These are phyloP conservation scores for Danio choprae DNA, from an alignment of 2,797 vertebrate species.

Conservation along the genomic window DNA sequence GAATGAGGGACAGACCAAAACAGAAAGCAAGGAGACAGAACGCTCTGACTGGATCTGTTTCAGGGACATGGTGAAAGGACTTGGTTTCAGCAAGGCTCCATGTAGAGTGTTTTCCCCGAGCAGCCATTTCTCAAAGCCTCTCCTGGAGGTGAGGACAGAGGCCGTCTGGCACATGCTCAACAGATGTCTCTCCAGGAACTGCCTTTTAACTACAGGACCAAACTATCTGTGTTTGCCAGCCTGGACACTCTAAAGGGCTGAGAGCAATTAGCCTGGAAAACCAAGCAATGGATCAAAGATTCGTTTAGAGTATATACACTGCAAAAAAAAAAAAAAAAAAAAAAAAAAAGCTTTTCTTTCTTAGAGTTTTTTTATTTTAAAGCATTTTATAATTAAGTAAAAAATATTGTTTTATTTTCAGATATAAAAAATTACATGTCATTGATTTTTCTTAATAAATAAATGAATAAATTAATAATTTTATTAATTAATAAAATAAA, in stretches of 20 bases:
- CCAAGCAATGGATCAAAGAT: constrained; percentile 5
- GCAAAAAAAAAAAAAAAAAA: too few relatives aligned
- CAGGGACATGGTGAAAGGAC: constrained; percentile 23
- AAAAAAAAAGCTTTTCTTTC: too few relatives aligned
- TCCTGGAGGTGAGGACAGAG: constrained; percentile 56
- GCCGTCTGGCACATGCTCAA: constrained; percentile 48
- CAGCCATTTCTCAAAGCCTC: constrained; percentile 62
- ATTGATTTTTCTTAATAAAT: too few relatives aligned
- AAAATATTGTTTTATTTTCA: too few relatives aligned
- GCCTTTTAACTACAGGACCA: constrained; percentile 33
- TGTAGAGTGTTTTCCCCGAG: constrained; percentile 24
- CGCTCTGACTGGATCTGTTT: constrained; percentile 26
- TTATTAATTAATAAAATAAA: too few relatives aligned
- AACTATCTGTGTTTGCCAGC: constrained; percentile 15
- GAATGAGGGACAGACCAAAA: constrained; percentile 39
- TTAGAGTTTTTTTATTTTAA: too few relatives aligned
- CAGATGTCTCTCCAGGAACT: constrained; percentile 56
- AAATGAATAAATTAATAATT: too few relatives aligned
- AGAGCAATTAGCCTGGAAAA: constrained; percentile 11
- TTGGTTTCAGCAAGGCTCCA: background rate
- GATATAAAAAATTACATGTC: too few relatives aligned
- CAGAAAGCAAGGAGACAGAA: constrained; percentile 21
- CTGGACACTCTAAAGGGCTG: constrained; percentile 8
- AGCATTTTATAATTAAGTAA: too few relatives aligned
- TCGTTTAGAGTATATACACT: background rate